Conservation (phyloP, 2,113 vertebrate genomes). For the Thryonomys swinderianus region DNA sequence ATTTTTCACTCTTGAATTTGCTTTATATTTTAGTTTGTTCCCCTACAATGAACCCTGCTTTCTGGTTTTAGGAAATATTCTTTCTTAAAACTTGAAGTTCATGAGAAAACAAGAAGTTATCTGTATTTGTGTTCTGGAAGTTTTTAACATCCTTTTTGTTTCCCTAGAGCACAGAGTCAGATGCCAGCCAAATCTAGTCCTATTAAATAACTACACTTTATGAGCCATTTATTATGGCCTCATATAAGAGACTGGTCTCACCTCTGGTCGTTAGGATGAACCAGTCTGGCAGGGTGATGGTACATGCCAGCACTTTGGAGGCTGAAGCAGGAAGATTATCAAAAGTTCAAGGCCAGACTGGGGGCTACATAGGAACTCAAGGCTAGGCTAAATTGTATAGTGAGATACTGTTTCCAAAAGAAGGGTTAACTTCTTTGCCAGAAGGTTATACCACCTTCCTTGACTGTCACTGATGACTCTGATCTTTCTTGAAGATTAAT, state of each 20-base stretch:
- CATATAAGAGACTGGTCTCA: not conserved
- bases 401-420: not conserved
- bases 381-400: not conserved
- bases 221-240: not conserved
- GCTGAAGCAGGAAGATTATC: not conserved
- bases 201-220: not conserved
- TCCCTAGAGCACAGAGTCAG: not conserved
- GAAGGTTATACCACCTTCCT: not conserved
- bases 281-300: not conserved
- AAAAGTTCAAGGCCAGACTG: not conserved
- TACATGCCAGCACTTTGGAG: not conserved
- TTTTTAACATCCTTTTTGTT: not conserved
- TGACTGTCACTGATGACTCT: not conserved
- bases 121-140: not conserved
- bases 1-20: not conserved
- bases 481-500: not conserved
- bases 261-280: not conserved
- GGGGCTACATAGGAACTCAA: not conserved
- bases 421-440: not conserved
- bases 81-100: slow-evolving; percentile 25
- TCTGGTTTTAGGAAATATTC: not conserved
- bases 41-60: not conserved
- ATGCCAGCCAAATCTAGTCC: not conserved
- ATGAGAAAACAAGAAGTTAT: not conserved
- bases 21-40: not conserved